These are phyloP conservation scores for Tachina grossa DNA, from an alignment of 2,888 invertebrate genomes.

Conservation along the genomic window DNA sequence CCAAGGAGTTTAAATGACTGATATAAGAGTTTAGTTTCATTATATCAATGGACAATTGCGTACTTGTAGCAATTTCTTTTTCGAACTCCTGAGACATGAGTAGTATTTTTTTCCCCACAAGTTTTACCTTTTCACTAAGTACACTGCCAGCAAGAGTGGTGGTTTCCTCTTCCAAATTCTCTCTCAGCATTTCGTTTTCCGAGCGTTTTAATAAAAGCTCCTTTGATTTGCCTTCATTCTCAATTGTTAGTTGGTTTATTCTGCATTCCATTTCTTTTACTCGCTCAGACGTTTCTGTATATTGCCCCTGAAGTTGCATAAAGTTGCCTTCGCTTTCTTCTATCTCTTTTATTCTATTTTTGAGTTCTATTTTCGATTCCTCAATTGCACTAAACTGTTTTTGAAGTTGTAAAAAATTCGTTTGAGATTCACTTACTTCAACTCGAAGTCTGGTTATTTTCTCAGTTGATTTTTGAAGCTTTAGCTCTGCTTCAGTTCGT, in stretches of 20 bases:
- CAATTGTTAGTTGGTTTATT: slow-evolving; percentile 32
- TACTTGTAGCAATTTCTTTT: slow-evolving; percentile 52
- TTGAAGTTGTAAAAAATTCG: slow-evolving; percentile 39
- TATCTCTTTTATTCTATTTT: slow-evolving; percentile 19
- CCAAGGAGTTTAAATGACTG: neutral
- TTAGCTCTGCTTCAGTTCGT: slow-evolving; percentile 7
- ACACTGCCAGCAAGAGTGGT: neutral
- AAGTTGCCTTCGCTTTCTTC: slow-evolving; percentile 52
- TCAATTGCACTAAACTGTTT: slow-evolving; percentile 19
- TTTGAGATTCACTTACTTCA: slow-evolving; percentile 11
- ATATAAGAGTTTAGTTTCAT: slow-evolving; percentile 49
- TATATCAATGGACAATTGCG: slow-evolving; percentile 57
- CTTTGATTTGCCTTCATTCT: slow-evolving; percentile 52
- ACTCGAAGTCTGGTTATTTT: slow-evolving; percentile 7
- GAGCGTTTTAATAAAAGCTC: slow-evolving; percentile 37
- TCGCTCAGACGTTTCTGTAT: slow-evolving; percentile 47
- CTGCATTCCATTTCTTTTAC: slow-evolving; percentile 18
- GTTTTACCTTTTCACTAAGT: slow-evolving; percentile 19
- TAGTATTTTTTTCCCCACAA: slow-evolving; percentile 60
- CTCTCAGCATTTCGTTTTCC: slow-evolving; percentile 44
- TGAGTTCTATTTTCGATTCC: slow-evolving; percentile 11
- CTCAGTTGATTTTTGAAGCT: slow-evolving; percentile 22
- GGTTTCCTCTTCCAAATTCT: neutral
- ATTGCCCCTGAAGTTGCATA: slow-evolving; percentile 57
- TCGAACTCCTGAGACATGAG: slow-evolving; percentile 35